A percentile compares a stretch with the other conserved stretches of the same genome.
Evolutionary conservation across 2,888 invertebrate species (phyloP).

Genomic region (Podotricha telesiphe): DNA sequence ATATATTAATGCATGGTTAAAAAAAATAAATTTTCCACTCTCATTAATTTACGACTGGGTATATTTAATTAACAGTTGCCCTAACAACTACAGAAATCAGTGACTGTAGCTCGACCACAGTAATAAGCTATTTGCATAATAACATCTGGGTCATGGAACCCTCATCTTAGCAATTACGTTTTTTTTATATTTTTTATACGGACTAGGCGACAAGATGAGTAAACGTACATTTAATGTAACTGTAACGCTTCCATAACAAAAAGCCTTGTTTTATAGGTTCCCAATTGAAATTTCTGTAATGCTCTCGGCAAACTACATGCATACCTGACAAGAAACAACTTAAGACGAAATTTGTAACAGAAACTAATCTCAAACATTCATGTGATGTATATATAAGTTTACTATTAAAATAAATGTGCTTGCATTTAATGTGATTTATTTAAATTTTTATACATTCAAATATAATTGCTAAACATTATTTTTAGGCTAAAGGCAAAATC

Average conservation of each 20-base stretch:
- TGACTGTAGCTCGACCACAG: slow-evolving; percentile 29
- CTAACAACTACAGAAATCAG: slow-evolving; percentile 29
- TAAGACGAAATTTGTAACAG: background rate
- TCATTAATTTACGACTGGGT: slow-evolving; percentile 14
- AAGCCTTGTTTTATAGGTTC: background rate
- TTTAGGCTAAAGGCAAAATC: too few relatives aligned
- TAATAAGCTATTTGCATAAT: slow-evolving; percentile 31
- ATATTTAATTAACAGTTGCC: slow-evolving; percentile 28
- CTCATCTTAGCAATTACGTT: slow-evolving; percentile 4
- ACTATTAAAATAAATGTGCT: background rate
- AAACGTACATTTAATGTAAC: background rate
- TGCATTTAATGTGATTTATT: background rate
- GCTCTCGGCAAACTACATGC: too few relatives aligned
- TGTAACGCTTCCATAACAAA: background rate
- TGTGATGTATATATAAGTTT: background rate
- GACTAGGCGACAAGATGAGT: background rate
- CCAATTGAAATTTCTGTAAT: background rate
- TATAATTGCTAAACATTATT: background rate
- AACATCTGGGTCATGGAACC: slow-evolving; percentile 29
- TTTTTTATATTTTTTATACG: background rate
- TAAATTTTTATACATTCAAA: background rate
- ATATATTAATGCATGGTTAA: too few relatives aligned
- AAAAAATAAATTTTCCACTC: background rate
- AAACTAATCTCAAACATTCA: background rate
- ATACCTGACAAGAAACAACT: background rate